Evolutionary conservation across 1,140 invertebrate species (phyloP).

Genomic region (Pinna nobilis): DNA sequence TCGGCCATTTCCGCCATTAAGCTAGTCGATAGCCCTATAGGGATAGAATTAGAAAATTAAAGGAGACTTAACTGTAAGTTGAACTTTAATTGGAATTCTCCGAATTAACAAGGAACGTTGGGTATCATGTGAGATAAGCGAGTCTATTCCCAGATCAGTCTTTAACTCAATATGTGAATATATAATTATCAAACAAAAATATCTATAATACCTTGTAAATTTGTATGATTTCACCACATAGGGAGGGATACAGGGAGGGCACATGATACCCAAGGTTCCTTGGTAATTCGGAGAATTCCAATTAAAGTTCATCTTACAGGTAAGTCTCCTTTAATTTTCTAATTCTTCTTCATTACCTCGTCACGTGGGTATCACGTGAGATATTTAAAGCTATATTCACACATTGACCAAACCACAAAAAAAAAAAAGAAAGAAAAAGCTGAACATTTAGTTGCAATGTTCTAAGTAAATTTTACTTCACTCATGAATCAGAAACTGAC

Average conservation of each 20-base stretch:
- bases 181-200: no score
- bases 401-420: background rate
- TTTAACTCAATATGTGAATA: no score
- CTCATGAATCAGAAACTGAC: background rate
- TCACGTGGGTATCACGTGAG: background rate
- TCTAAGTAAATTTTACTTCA: background rate
- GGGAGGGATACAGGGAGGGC: background rate
- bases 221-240: background rate
- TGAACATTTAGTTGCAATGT: background rate
- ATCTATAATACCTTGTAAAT: no score
- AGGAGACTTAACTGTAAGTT: no score
- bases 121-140: no score
- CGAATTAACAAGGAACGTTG: no score
- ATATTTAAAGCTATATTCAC: constrained; percentile 3
- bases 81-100: no score
- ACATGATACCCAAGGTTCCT: constrained; percentile 3
- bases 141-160: no score
- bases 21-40: no score
- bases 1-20: no score
- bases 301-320: constrained; percentile 11
- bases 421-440: background rate
- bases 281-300: constrained; percentile 7
- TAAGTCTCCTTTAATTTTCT: constrained; percentile 13
- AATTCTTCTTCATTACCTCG: constrained; percentile 9
- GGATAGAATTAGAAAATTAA: no score